A percentile compares a stretch with the other conserved stretches of the same genome.
These are phyloP conservation scores for Amphibalanus amphitrite DNA, from an alignment of 1,140 invertebrate genomes.

Conservation along the genomic window DNA sequence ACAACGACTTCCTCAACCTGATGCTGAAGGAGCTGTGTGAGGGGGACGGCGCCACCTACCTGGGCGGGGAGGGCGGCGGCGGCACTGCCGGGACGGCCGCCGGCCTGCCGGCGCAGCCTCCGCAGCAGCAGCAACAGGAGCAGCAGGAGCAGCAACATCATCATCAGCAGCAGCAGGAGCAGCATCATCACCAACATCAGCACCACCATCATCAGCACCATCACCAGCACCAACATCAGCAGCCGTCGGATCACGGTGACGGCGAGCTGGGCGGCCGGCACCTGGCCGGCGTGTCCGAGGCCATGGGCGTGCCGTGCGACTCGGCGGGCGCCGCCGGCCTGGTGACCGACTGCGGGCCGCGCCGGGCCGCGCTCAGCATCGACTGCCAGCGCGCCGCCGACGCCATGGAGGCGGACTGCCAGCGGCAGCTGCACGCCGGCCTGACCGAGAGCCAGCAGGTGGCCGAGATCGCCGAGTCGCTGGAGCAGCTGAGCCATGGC, in stretches of 20 bases:
- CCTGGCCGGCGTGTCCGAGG: too few relatives aligned
- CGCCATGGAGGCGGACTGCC: not conserved
- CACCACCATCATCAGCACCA: too few relatives aligned
- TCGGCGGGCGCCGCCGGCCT: too few relatives aligned
- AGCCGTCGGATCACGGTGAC: too few relatives aligned
- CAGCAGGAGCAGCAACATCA: too few relatives aligned
- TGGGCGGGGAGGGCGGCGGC: not conserved
- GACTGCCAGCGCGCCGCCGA: not conserved
- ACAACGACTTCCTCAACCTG: constrained; percentile 2
- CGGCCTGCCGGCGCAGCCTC: not conserved
- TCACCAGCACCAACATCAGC: too few relatives aligned
- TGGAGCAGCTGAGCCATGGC: not conserved
- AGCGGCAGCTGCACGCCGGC: too few relatives aligned
- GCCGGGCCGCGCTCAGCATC: not conserved
- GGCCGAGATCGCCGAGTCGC: not conserved
- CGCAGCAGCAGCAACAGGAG: not conserved
- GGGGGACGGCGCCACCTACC: not conserved
- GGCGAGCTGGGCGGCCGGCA: too few relatives aligned
- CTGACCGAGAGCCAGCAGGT: not conserved
- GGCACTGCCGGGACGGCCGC: not conserved
- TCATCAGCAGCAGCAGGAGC: too few relatives aligned
- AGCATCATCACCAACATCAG: too few relatives aligned
- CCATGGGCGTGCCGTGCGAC: too few relatives aligned
- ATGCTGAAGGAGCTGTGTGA: not conserved
- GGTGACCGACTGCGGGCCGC: not conserved